phyloP scores from a whole-genome alignment of 2,888 invertebrate genomes.

The Spatulosminthurus flaviceps region DNA sequence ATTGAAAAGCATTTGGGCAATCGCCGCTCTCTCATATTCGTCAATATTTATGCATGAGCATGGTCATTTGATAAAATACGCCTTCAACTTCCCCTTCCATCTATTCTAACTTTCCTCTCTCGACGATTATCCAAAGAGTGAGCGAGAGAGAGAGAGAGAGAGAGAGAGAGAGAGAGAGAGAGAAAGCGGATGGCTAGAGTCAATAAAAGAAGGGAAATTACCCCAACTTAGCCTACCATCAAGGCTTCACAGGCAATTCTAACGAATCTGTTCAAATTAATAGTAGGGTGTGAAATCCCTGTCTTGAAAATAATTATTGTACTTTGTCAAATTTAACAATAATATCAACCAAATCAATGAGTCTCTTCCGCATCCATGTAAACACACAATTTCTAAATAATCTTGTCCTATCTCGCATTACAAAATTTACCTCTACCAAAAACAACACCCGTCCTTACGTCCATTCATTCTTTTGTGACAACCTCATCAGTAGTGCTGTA shows the following conservation, averaged over 20 bases:
- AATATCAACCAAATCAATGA: not conserved
- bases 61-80: constrained; percentile 43
- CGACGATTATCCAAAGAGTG: not conserved
- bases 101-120: not conserved
- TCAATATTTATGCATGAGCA: constrained; percentile 46
- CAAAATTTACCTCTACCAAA: too few relatives aligned
- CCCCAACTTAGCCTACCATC: constrained; percentile 12
- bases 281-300: constrained; percentile 44
- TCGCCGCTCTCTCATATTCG: constrained; percentile 34
- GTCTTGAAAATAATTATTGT: constrained; percentile 30
- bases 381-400: too few relatives aligned
- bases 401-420: too few relatives aligned
- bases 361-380: not conserved
- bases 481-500: too few relatives aligned
- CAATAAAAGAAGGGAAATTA: constrained; percentile 46
- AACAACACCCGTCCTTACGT: too few relatives aligned
- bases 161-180: constrained; percentile 28
- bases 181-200: constrained; percentile 45
- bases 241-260: constrained; percentile 12
- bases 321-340: constrained; percentile 44
- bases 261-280: constrained; percentile 34
- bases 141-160: not conserved
- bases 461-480: too few relatives aligned
- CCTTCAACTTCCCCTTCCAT: constrained; percentile 36
- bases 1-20: constrained; percentile 42